Base-by-base conservation (phyloP, 2,797 vertebrate genomes). In the Rousettus madagascariensis region DNA sequence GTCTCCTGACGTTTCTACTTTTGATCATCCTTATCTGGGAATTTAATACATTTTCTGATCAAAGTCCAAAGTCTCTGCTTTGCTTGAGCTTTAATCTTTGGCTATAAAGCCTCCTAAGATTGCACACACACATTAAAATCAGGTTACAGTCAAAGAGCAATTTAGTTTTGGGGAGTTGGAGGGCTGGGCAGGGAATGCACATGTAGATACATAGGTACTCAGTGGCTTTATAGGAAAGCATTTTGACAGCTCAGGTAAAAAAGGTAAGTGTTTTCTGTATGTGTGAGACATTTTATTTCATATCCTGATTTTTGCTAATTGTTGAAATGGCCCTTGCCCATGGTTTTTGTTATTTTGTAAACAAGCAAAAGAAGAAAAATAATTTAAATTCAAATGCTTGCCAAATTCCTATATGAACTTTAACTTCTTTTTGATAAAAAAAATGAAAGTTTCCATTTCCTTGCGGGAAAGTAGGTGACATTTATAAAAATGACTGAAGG, bases 21-120 rank as follows among this genome's bases (percentile, higher is more conserved):
- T 68, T 83, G 43, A 89, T 86, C 51, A 53, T 57, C 46, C 36
- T 86, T 84, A 69, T 83, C 86, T 93, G 78, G 43, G 66, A 84
- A 93, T 93, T 84, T 90, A 71, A 26, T 95, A 57, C 11, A 33
- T 90, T 93, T 94, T 93, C 94, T 87, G 94, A 96, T 95, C 94
- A 95, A 96, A 96, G 95, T 90, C 36, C 92, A 63, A 86, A 95
- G 83, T 96, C 85, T 82, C 38, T 84, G 30, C 68, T 84, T 69
- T 69, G 86, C 74, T 71, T 2, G 9, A 91, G 36, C 93, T 94
- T 96, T 87, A 87, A 75, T 96, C 87, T 17, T 78, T 84, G 69
- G 53, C 71, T 57, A 1, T 93, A 59, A 46, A 77, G 15, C 19
- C 33, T 72, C 15, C 26, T 72, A 11, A 46, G 15, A 2, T 46